Evolutionary conservation across 2,113 vertebrate species (phyloP).

Genomic region (Microcebus tavaratra): DNA sequence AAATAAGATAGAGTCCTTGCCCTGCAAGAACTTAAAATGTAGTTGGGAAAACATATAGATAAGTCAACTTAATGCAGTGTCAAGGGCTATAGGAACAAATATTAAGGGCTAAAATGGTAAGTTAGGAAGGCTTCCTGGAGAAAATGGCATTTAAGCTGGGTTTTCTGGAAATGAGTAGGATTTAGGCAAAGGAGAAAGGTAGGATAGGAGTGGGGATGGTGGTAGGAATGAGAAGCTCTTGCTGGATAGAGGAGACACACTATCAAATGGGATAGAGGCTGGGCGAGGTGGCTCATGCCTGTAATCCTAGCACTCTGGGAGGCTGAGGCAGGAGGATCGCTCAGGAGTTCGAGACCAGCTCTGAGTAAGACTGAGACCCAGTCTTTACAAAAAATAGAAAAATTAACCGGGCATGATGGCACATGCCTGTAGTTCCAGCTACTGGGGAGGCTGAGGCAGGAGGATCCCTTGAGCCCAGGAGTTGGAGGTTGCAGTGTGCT

Average conservation of each 20-base stretch:
- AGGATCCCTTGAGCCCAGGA: no score
- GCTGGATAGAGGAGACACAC: not conserved
- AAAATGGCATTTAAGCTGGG: not conserved
- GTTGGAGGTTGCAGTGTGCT: no score
- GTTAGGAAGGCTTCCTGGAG: not conserved
- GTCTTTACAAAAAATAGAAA: not conserved
- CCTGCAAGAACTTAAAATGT: not conserved
- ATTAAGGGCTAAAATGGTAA: not conserved
- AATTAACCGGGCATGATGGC: not conserved
- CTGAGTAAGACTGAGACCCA: not conserved
- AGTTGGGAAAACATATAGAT: not conserved
- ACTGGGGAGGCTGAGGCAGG: no score
- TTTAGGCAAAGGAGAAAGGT: not conserved
- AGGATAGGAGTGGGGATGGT: not conserved
- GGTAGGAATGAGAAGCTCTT: not conserved
- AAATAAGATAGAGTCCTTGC: not conserved
- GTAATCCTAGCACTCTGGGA: not conserved
- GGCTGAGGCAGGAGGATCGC: not conserved
- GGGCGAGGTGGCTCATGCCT: not conserved
- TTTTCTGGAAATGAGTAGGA: not conserved
- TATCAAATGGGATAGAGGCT: not conserved
- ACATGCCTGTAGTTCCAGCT: no score
- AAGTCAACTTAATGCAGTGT: not conserved
- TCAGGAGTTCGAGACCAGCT: not conserved
- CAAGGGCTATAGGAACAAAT: not conserved